Base-by-base conservation (phyloP, 2,797 vertebrate species). In the Leptatherina wallacei region DNA sequence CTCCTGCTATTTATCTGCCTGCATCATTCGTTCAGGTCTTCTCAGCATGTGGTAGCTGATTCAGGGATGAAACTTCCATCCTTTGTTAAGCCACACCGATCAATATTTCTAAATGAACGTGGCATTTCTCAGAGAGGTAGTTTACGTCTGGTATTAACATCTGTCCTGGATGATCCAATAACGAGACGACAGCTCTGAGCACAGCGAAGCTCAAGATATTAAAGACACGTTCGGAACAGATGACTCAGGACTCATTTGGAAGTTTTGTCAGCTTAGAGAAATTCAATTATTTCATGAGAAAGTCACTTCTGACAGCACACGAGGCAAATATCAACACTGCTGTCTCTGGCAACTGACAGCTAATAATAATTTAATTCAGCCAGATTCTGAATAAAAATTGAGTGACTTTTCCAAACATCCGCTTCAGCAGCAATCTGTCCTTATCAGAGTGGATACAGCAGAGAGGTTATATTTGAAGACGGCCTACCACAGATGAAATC, bases 381-480 rank as follows among this genome's bases (percentile, higher is more conserved):
- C 22, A 55, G 57, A 63, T 54, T 64, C 52, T 52, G 69, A 63
- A 16, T 36, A 47, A 8, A 70, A 75, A 35, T 36, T 2, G n/a
- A 61, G 32, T 57, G 24, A 35, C 35, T 58, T 51, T 52, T 60
- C 40, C 20, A 61, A 29, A 22, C 38, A 2, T 30, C 61, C 29
- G 61, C 30, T 63, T 60, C 56, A 62, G 54, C 13, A 13, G 18
- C 44, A 49, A 61, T 61, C 51, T 36, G 59, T 72, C 55, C 44
- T 61, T 6, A 6, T 84, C 73, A 30, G 32, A 52, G 54, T 2
- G 5, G 29, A 32, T 8, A 9, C 61, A 20, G n/a, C n/a, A 35
- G 9, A 62, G 65, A 66, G 59, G 35, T 61, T 66, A 78, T 74
- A 62, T 76, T 22, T 78, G 67, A 80, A 65, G 35, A 71, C 22